A percentile compares a stretch with the other conserved stretches of the same genome.
These are phyloP conservation scores for Ostrea denselamellosa DNA, from an alignment of 1,140 invertebrate species.

Conservation along the genomic window DNA sequence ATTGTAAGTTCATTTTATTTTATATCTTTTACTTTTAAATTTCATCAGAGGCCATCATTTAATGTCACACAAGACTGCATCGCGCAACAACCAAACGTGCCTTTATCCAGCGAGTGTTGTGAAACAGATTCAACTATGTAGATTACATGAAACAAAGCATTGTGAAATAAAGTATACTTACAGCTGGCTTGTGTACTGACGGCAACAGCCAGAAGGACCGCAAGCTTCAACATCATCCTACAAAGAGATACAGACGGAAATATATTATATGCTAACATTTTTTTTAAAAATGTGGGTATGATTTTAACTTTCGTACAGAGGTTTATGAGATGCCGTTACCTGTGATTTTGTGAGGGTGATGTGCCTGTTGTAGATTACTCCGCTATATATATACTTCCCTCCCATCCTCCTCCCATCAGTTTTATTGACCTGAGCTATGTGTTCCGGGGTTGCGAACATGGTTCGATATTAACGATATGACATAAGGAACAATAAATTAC, in stretches of 20 bases:
- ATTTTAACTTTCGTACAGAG: too few relatives aligned
- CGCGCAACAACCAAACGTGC: too few relatives aligned
- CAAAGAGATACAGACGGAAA: background rate
- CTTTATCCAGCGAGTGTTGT: too few relatives aligned
- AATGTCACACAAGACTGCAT: too few relatives aligned
- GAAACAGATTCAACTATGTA: too few relatives aligned
- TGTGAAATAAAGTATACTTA: background rate
- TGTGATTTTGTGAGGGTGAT: background rate
- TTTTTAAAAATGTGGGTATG: too few relatives aligned
- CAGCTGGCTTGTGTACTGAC: background rate
- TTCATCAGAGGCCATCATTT: too few relatives aligned
- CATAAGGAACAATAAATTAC: background rate
- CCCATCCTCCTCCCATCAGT: background rate
- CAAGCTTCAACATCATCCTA: conserved; percentile 17
- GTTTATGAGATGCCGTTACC: background rate
- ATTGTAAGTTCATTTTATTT: too few relatives aligned
- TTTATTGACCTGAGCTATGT: background rate
- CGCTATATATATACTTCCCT: background rate
- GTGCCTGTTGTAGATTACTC: background rate
- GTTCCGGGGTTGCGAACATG: background rate
- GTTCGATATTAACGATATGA: background rate
- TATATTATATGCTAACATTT: background rate
- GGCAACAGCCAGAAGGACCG: background rate
- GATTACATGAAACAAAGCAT: too few relatives aligned
- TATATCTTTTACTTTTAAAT: too few relatives aligned